Evolutionary conservation across 2,113 vertebrate genomes (phyloP).

Genomic region (Paratilapia polleni): DNA sequence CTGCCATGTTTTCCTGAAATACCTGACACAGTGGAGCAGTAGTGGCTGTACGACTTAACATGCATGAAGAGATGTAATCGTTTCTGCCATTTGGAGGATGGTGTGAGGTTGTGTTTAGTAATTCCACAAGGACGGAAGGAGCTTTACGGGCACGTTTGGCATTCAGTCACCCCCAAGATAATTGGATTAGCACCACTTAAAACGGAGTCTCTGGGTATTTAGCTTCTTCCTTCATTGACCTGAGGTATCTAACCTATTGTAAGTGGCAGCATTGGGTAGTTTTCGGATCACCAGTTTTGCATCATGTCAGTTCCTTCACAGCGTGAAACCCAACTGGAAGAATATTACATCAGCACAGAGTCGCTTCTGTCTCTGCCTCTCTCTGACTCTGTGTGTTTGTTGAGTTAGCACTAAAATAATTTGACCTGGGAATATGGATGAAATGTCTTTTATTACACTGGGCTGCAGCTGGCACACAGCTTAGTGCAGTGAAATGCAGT

Average conservation of each 20-base stretch:
- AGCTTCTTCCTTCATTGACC: conserved; percentile 22
- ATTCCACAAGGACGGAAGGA: conserved; percentile 40
- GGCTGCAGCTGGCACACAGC: conserved; percentile 46
- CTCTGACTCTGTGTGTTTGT: conserved; percentile 2
- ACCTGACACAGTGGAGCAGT: conserved; percentile 43
- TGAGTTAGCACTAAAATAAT: conserved; percentile 55
- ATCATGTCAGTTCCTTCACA: conserved; percentile 37
- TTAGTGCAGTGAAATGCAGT: conserved; percentile 34
- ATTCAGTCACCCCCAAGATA: conserved; percentile 34
- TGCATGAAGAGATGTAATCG: conserved; percentile 15
- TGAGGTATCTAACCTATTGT: neutral
- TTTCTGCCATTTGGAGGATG: conserved; percentile 31
- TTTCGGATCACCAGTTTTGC: conserved; percentile 44
- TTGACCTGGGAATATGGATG: conserved; percentile 56
- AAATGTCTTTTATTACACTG: conserved; percentile 52
- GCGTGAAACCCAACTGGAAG: conserved; percentile 6
- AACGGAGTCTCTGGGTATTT: conserved; percentile 39
- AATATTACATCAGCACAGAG: conserved; percentile 42
- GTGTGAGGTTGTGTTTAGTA: conserved; percentile 28
- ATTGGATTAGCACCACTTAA: conserved; percentile 68
- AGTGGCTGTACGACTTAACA: conserved; percentile 4
- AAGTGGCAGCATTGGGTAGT: neutral
- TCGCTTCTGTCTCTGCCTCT: neutral
- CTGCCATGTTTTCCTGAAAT: conserved; percentile 64
- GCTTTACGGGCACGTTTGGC: conserved; percentile 47